Evolutionary conservation across 2,797 vertebrate species (phyloP), one percentile per base, ranked within the genome.

Genomic region (Spondyliosoma cantharus): DNA sequence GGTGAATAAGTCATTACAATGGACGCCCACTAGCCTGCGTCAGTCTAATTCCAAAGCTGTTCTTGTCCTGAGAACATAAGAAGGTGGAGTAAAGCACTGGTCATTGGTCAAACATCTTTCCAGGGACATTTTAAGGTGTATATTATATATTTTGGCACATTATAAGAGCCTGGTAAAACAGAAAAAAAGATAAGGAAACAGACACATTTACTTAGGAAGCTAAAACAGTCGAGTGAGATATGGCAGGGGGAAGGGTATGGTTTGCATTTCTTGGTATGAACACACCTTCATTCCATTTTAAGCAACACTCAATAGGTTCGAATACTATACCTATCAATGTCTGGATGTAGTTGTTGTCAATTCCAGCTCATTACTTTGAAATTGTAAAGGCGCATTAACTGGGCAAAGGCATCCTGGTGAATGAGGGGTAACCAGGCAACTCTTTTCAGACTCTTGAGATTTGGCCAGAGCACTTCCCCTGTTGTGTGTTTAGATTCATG

Each of bases 371-470:
- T 86, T 83, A 80, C 81, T 81, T 81, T 69, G 9, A 73, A 73
- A 78, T 57, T 79, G 83, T 85, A 81, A 88, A 88, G 74, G 52
- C 66, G 66, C 81, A 82, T 81, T 73, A 80, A 63, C 58, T 54
- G 25, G 81, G 61, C 65, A 71, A 87, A 87, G 78, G 73, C 86
- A 80, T 88, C 66, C 70, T 71, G 62, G 82, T 81, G 58, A 89
- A 80, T 60, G 81, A 87, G 85, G 37, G 76, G 90, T 93, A 88
- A 89, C 92, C 80, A 89, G 77, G 91, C 91, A 94, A 93, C 91
- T 71, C 64, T 83, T 74, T 64, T 87, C 81, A 87, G 82, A 85
- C 69, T 78, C 81, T 78, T 76, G 61, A 83, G 81, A 83, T 82
- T 66, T 74, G 85, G 65, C 73, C 72, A 52, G 76, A 60, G 78